Evolutionary conservation across 2,888 invertebrate species (phyloP), one percentile per base, ranked within the genome.

Genomic region (Archips xylosteana): DNA sequence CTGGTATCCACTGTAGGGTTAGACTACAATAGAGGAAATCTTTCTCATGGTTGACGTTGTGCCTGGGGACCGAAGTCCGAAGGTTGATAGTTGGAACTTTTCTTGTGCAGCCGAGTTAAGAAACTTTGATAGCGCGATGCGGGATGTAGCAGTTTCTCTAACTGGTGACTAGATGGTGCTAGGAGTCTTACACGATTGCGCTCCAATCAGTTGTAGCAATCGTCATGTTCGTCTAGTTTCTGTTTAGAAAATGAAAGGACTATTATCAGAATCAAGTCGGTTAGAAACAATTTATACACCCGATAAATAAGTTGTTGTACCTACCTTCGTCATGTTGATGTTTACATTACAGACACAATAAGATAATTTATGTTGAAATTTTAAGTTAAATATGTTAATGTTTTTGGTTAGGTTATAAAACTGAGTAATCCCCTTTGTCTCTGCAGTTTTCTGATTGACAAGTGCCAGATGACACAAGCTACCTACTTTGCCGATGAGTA

Each of bases 401-500:
- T 15, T 2, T 23, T 2, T 23, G 23, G 54, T 54, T 54, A 13
- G n/a, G n/a, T 13, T 23, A 23, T 57, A 12, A 32, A 51, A 36
- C 12, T 51, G 15, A 15, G 57, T 42, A 66, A 45, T 63, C 36
- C 62, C 42, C 54, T 12, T 57, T 23, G 13, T 57, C 32, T 47
- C 57, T 51, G 45, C 9, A 23, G 9, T 6, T 60, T 70, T n/a
- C 32, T 70, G 69, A 42, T 42, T 70, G 23, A 62, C 62, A 54
- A 39, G 49, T 42, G 39, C 4, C 12, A 34, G 23, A 54, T 62
- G 61, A 70, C 13, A 42, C 57, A 70, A 23, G 23, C 34, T 34
- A 23, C 61, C 8, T 36, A 23, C 15, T 61, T 54, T 5, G 9
- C 3, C 60, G 57, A 57, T 57, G 57, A 57, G 12, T 57, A 57